phyloP scores from a whole-genome alignment of 2,113 vertebrate species.

The Nothobranchius kuhntae region DNA sequence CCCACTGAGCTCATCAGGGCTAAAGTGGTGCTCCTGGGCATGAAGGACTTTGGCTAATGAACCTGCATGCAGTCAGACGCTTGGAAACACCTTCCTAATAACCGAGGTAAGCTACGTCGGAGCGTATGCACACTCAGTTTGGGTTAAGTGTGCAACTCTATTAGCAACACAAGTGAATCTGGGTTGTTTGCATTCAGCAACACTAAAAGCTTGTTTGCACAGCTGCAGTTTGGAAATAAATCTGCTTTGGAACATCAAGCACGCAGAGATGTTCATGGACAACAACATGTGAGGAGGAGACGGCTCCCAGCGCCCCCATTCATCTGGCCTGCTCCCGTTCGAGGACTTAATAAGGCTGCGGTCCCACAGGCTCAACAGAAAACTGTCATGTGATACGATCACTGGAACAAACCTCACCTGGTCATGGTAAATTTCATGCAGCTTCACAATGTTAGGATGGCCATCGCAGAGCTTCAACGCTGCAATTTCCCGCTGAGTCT shows the following conservation, averaged over 20 bases:
- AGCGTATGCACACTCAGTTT: conserved; percentile 35
- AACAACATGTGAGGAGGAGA: conserved; percentile 28
- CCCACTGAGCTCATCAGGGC: conserved; percentile 71
- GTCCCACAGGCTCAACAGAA: conserved; percentile 14
- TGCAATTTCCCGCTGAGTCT: conserved; percentile 94
- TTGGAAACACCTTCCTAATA: conserved; percentile 34
- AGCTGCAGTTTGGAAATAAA: conserved; percentile 55
- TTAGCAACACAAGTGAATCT: conserved; percentile 42
- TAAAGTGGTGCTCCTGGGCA: conserved; percentile 66
- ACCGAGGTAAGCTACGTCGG: conserved; percentile 14
- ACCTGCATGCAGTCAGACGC: conserved; percentile 55
- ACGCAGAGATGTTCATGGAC: conserved; percentile 40
- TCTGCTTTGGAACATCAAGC: conserved; percentile 33
- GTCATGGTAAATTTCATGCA: conserved; percentile 94
- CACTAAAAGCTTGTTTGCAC: conserved; percentile 29
- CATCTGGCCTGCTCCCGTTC: conserved; percentile 62
- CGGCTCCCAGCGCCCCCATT: conserved; percentile 46
- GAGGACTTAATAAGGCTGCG: conserved; percentile 50
- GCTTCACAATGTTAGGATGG: conserved; percentile 96
- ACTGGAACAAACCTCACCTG: conserved; percentile 81
- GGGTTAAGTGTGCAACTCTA: conserved; percentile 35
- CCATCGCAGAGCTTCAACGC: conserved; percentile 95
- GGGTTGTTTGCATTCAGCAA: conserved; percentile 32
- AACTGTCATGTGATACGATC: not conserved
- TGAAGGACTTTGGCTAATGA: conserved; percentile 61